Percentiles rank a stretch among this genome's conserved stretches.
Evolutionary conservation across 1,140 invertebrate species (phyloP).

Genomic region (silkworm (Bombyx mori)): DNA sequence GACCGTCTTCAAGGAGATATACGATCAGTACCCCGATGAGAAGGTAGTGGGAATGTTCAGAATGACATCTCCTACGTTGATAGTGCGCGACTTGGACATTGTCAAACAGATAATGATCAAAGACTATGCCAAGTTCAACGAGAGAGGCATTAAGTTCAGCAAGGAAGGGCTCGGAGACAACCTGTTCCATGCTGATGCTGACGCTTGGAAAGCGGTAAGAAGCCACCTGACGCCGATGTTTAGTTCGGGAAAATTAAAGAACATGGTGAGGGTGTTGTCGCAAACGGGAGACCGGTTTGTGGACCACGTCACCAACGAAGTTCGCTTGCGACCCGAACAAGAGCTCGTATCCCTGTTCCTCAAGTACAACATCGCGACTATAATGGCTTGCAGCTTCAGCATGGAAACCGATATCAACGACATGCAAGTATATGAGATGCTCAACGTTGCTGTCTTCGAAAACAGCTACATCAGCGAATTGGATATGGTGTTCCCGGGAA

Average conservation of each 20-base stretch:
- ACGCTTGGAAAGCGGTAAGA: slow-evolving; percentile 69
- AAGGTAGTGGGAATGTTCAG: slow-evolving; percentile 12
- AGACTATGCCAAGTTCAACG: slow-evolving; percentile 18
- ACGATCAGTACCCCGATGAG: slow-evolving; percentile 14
- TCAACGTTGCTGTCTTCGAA: slow-evolving; percentile 15
- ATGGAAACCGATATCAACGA: slow-evolving; percentile 13
- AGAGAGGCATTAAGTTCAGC: slow-evolving; percentile 18
- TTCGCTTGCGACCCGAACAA: slow-evolving; percentile 8
- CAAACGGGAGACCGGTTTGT: slow-evolving; percentile 37
- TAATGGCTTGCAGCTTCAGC: slow-evolving; percentile 15
- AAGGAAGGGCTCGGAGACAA: slow-evolving; percentile 19
- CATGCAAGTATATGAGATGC: slow-evolving; percentile 9
- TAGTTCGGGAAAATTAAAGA: slow-evolving; percentile 72
- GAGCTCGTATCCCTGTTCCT: slow-evolving; percentile 11
- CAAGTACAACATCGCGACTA: slow-evolving; percentile 16
- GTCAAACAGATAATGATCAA: slow-evolving; percentile 17
- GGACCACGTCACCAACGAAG: slow-evolving; percentile 22
- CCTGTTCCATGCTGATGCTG: slow-evolving; percentile 29
- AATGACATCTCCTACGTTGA: slow-evolving; percentile 12
- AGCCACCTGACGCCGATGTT: slow-evolving; percentile 72
- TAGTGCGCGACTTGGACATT: slow-evolving; percentile 17
- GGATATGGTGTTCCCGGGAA: slow-evolving; percentile 24
- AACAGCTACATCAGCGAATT: slow-evolving; percentile 14
- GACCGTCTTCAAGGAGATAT: slow-evolving; percentile 10
- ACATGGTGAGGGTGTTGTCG: slow-evolving; percentile 51